These are phyloP conservation scores for Cerceris rybyensis DNA, from an alignment of 2,888 invertebrate genomes.

Conservation along the genomic window DNA sequence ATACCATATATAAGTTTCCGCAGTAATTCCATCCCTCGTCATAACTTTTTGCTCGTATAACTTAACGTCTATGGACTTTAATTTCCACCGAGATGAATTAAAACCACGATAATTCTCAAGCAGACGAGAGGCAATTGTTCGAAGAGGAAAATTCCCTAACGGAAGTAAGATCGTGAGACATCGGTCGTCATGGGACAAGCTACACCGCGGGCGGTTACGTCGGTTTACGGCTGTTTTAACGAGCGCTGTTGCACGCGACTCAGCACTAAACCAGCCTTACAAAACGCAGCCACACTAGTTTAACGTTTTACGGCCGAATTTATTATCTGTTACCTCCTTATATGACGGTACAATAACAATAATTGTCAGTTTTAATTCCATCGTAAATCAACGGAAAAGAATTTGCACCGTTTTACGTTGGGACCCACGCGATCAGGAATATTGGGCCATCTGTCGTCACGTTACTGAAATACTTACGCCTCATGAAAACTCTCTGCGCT, in stretches of 20 bases:
- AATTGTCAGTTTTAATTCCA: conserved; percentile 81
- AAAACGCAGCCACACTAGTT: conserved; percentile 80
- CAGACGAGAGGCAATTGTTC: conserved; percentile 2
- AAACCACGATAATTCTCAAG: background rate
- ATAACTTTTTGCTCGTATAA: no score
- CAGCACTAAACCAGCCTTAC: conserved; percentile 81
- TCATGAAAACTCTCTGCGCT: conserved; percentile 32
- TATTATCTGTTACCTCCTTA: conserved; percentile 82
- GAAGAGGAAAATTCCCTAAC: conserved; percentile 36
- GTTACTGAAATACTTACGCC: conserved; percentile 62
- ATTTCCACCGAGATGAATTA: background rate
- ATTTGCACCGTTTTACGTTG: conserved; percentile 69
- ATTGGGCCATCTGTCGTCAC: conserved; percentile 76
- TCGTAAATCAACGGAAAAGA: conserved; percentile 77
- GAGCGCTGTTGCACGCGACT: conserved; percentile 81
- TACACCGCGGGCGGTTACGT: conserved; percentile 76
- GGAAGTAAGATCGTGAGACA: conserved; percentile 41
- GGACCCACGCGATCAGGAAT: conserved; percentile 43
- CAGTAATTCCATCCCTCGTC: no score
- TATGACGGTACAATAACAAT: conserved; percentile 81
- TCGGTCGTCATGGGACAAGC: conserved; percentile 54
- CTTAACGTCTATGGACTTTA: background rate
- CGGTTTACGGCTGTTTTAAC: conserved; percentile 81
- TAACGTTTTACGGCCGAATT: conserved; percentile 81
- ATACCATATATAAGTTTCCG: no score